Conservation (phyloP, 1,140 invertebrate species). For the Drosophila gunungcola region DNA sequence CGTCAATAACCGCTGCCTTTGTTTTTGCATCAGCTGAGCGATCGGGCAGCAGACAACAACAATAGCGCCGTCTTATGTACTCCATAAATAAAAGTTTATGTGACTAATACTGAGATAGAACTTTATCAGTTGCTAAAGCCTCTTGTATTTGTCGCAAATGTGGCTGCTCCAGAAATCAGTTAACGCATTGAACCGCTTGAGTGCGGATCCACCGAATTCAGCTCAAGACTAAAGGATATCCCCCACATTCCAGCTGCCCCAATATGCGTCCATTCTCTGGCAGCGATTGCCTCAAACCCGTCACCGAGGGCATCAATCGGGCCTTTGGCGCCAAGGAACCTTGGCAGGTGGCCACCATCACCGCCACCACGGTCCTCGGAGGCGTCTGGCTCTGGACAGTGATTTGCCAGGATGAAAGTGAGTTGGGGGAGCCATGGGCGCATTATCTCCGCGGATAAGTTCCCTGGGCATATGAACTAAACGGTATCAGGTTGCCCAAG, state of each 20-base stretch:
- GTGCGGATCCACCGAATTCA: constrained; percentile 23
- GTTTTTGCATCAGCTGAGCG: constrained; percentile 30
- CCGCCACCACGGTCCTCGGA: constrained; percentile 88
- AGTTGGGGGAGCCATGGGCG: no score
- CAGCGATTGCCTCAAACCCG: constrained; percentile 63
- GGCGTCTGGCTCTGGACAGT: constrained; percentile 90
- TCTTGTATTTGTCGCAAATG: constrained; percentile 54
- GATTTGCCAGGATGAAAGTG: constrained; percentile 90
- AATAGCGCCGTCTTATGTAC: constrained; percentile 12
- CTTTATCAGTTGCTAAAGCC: constrained; percentile 61
- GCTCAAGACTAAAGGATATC: constrained; percentile 10
- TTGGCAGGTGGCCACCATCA: constrained; percentile 91
- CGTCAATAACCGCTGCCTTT: constrained; percentile 19
- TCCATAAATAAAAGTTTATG: constrained; percentile 9
- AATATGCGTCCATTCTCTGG: constrained; percentile 67
- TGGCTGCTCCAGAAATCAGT: constrained; percentile 45
- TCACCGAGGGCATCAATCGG: constrained; percentile 85
- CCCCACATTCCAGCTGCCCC: constrained; percentile 34
- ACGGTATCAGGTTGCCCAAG: no score
- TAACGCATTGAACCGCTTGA: constrained; percentile 39
- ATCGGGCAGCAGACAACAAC: constrained; percentile 1
- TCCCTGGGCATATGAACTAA: no score
- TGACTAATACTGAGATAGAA: constrained; percentile 18
- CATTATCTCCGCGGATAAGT: no score
- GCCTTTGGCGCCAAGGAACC: constrained; percentile 89